Percentiles rank a stretch among this genome's conserved stretches.
Conservation (phyloP, 2,113 vertebrate genomes). For the Cyanocitta stelleri region DNA sequence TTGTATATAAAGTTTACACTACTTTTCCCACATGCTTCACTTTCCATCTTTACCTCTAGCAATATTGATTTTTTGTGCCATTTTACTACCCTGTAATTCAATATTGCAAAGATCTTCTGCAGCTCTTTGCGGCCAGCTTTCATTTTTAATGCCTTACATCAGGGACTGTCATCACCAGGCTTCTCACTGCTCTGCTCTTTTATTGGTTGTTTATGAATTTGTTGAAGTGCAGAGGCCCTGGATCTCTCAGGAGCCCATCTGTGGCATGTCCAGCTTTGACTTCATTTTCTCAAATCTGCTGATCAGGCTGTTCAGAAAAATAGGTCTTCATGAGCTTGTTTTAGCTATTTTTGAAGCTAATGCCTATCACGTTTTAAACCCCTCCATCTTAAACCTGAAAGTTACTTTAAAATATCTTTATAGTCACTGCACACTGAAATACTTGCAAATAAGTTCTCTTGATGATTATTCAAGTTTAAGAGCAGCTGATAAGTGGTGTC, state of each 20-base stretch:
- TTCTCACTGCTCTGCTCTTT: neutral
- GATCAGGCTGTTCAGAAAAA: neutral
- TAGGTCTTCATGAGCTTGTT: neutral
- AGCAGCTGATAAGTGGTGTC: neutral
- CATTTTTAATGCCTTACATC: neutral
- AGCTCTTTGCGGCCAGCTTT: neutral
- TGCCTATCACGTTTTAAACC: neutral
- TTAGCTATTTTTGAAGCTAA: neutral
- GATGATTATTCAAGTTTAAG: neutral
- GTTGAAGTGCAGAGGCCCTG: neutral
- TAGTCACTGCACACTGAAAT: neutral
- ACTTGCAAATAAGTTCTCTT: neutral
- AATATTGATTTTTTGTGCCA: neutral
- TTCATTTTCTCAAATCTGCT: slow-evolving; percentile 1
- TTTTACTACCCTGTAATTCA: neutral
- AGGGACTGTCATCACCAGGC: neutral
- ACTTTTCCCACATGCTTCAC: neutral
- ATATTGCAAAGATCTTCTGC: neutral
- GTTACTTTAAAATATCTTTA: neutral
- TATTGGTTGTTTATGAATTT: neutral
- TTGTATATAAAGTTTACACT: neutral
- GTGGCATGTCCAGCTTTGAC: neutral
- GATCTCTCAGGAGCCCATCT: neutral
- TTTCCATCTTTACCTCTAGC: neutral
- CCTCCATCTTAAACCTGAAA: neutral